These are phyloP conservation scores for Drosophila obscura DNA, from an alignment of 1,140 invertebrate genomes.

Conservation along the genomic window DNA sequence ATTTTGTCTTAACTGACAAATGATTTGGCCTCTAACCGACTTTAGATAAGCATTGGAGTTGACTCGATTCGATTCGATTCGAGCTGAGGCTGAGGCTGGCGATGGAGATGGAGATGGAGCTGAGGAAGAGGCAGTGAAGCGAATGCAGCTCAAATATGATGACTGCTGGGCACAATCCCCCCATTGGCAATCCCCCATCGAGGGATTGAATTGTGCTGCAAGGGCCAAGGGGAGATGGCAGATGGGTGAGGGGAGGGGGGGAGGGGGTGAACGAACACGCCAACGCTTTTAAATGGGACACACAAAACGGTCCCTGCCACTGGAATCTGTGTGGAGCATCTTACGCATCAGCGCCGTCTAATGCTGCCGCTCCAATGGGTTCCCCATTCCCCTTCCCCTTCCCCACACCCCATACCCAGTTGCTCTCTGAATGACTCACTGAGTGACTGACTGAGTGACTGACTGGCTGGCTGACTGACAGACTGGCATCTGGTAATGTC, in stretches of 20 bases:
- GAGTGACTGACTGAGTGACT: conserved; percentile 13
- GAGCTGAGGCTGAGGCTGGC: no score
- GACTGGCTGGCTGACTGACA: conserved; percentile 22
- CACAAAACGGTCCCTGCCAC: conserved; percentile 39
- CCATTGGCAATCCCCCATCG: conserved; percentile 11
- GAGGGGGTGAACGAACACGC: conserved; percentile 28
- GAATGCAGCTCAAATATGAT: conserved; percentile 60
- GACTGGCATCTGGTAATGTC: conserved; percentile 57
- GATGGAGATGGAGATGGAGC: no score
- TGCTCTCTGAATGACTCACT: not conserved
- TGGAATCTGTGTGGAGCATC: conserved; percentile 53
- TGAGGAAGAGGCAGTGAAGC: conserved; percentile 52
- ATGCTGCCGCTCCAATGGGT: conserved; percentile 44
- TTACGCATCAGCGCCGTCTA: conserved; percentile 55
- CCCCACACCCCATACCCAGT: not conserved
- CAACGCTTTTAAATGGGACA: conserved; percentile 69
- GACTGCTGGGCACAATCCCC: conserved; percentile 9
- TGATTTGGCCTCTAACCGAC: conserved; percentile 49
- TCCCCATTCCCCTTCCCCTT: not conserved
- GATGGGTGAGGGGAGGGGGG: not conserved
- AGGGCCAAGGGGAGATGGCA: not conserved
- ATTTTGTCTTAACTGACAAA: conserved; percentile 77
- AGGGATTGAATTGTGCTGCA: conserved; percentile 29
- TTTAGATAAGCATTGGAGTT: conserved; percentile 42
- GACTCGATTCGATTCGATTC: not conserved